Conservation (phyloP, 2,113 vertebrate species). For the Melospiza georgiana region DNA sequence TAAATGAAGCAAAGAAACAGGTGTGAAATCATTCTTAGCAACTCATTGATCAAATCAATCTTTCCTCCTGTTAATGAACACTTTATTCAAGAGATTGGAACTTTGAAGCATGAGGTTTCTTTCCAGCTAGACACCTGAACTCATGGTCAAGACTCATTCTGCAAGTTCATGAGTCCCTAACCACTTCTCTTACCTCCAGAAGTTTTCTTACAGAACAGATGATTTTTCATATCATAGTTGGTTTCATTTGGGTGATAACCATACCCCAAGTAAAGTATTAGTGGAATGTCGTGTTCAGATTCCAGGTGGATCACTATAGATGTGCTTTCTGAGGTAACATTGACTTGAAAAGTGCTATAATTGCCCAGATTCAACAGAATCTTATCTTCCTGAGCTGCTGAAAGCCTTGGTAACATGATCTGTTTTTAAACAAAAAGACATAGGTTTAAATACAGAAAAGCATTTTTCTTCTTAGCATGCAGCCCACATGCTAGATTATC, state of each 20-base stretch:
- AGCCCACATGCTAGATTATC: not conserved
- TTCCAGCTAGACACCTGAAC: not conserved
- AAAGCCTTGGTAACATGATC: constrained; percentile 84
- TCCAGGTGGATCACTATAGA: constrained; percentile 87
- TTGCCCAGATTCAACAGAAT: constrained; percentile 81
- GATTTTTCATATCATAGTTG: constrained; percentile 75
- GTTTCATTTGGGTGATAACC: constrained; percentile 82
- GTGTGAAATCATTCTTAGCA: not conserved
- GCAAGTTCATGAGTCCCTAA: not conserved
- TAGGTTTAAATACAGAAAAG: not conserved
- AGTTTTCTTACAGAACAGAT: constrained; percentile 68
- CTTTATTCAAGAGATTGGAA: not conserved
- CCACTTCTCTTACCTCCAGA: constrained; percentile 73
- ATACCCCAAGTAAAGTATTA: constrained; percentile 83
- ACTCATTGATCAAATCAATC: not conserved
- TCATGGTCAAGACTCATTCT: not conserved
- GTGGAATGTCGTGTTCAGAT: constrained; percentile 75
- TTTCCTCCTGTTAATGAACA: not conserved
- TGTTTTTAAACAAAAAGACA: constrained; percentile 52
- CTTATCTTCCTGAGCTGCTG: constrained; percentile 66
- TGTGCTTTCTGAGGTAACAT: constrained; percentile 77
- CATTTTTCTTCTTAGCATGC: not conserved
- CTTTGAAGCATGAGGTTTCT: not conserved
- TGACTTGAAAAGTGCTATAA: constrained; percentile 83
- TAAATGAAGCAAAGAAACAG: not conserved